Evolutionary conservation across 2,797 vertebrate species (phyloP).

Genomic region (Carduelis carduelis): DNA sequence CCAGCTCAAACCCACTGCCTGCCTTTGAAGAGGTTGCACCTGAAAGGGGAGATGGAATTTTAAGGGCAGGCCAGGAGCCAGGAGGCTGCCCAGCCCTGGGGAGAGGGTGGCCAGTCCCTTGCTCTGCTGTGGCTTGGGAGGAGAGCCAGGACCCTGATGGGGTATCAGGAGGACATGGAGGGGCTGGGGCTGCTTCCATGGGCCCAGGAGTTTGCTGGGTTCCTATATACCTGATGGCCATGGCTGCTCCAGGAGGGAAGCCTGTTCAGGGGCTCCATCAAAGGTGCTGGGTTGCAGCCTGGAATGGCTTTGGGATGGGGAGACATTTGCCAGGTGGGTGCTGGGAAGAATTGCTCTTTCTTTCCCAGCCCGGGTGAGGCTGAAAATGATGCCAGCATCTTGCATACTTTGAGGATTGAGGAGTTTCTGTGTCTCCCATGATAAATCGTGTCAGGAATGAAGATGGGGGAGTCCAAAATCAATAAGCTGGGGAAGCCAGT

Average conservation of each 20-base stretch:
- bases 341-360: slow-evolving; percentile 38
- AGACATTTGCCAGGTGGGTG: background rate
- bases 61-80: background rate
- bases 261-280: background rate
- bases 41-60: background rate
- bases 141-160: background rate
- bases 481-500: slow-evolving; percentile 28
- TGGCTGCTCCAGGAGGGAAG: background rate
- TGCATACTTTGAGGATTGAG: background rate
- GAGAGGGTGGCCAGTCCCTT: background rate
- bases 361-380: background rate
- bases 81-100: background rate
- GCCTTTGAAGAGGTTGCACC: slow-evolving; percentile 48
- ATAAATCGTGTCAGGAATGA: slow-evolving; percentile 38
- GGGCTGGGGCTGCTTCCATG: background rate
- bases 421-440: slow-evolving; percentile 16
- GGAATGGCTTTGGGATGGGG: background rate
- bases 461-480: slow-evolving; percentile 48
- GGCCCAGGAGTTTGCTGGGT: background rate
- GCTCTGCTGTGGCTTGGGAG: background rate
- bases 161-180: background rate
- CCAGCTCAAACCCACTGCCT: slow-evolving; percentile 7
- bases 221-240: background rate
- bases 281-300: background rate
- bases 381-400: background rate